These are phyloP conservation scores for Chaetophractus vellerosus DNA, from an alignment of 2,797 vertebrate species.

Conservation along the genomic window DNA sequence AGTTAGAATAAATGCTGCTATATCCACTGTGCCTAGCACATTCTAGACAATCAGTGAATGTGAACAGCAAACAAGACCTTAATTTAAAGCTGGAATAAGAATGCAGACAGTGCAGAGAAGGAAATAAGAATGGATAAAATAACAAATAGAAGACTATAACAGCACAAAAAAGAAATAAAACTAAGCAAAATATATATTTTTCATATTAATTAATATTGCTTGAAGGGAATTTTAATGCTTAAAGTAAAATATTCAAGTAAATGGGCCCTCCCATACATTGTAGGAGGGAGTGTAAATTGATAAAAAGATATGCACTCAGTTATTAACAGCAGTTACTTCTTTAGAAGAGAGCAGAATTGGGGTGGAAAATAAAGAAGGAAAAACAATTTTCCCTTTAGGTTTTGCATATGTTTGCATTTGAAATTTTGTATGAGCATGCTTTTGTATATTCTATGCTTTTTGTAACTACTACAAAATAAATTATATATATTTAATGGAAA, in stretches of 20 bases:
- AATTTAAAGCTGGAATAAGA: not conserved
- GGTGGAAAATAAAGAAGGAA: too few relatives aligned
- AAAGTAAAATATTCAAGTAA: conserved; percentile 13
- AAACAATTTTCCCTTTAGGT: too few relatives aligned
- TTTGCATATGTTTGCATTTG: too few relatives aligned
- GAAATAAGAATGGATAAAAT: not conserved
- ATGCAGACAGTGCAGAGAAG: not conserved
- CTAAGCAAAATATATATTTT: not conserved
- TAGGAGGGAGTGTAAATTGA: not conserved
- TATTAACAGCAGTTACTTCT: too few relatives aligned
- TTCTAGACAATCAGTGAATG: not conserved
- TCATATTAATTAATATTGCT: not conserved
- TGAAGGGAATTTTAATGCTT: not conserved
- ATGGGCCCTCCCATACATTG: not conserved
- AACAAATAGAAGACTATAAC: not conserved
- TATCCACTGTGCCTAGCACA: not conserved
- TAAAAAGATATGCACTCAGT: too few relatives aligned
- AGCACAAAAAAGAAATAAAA: not conserved
- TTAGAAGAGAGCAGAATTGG: too few relatives aligned
- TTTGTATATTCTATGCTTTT: too few relatives aligned
- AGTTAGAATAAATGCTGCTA: not conserved
- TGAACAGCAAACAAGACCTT: not conserved
- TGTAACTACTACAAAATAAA: too few relatives aligned
- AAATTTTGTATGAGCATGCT: too few relatives aligned
- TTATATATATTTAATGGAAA: too few relatives aligned